phyloP scores from a whole-genome alignment of 2,113 vertebrate genomes.

The Zapus hudsonius region DNA sequence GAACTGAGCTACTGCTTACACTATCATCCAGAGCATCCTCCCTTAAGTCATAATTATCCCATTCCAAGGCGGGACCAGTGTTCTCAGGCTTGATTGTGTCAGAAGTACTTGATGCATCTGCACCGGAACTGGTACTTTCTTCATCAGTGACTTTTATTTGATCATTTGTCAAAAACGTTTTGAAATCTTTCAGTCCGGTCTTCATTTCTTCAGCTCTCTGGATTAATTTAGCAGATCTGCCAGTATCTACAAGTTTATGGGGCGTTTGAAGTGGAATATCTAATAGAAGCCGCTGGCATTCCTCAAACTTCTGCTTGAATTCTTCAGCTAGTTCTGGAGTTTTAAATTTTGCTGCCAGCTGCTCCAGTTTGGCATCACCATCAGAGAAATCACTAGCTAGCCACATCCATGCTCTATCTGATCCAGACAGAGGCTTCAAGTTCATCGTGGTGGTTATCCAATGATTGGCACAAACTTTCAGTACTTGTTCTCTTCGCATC shows the following conservation, averaged over 20 bases:
- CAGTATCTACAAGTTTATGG: constrained; percentile 96
- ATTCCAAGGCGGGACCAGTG: constrained; percentile 92
- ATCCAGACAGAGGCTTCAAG: constrained; percentile 94
- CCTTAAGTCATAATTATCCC: constrained; percentile 95
- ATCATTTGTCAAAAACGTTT: constrained; percentile 93
- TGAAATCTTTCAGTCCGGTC: constrained; percentile 96
- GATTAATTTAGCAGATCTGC: constrained; percentile 95
- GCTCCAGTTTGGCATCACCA: constrained; percentile 93
- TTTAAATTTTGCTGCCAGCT: constrained; percentile 97
- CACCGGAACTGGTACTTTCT: constrained; percentile 80
- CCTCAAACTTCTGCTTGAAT: constrained; percentile 97
- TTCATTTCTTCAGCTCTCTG: constrained; percentile 99
- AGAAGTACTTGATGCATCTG: constrained; percentile 75
- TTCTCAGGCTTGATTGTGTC: constrained; percentile 88
- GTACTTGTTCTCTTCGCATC: constrained; percentile 97
- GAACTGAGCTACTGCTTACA: constrained; percentile 90
- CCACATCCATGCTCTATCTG: constrained; percentile 98
- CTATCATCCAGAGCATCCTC: constrained; percentile 92
- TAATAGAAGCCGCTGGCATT: constrained; percentile 93
- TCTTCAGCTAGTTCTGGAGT: constrained; percentile 94
- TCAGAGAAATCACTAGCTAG: constrained; percentile 97
- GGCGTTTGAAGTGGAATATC: constrained; percentile 98
- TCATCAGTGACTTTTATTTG: constrained; percentile 90
- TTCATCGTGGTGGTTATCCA: constrained; percentile 99
- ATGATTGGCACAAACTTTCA: constrained; percentile 99